A percentile compares a stretch with the other conserved stretches of the same genome.
phyloP scores from a whole-genome alignment of 2,113 vertebrate species.

The Gopherus flavomarginatus region DNA sequence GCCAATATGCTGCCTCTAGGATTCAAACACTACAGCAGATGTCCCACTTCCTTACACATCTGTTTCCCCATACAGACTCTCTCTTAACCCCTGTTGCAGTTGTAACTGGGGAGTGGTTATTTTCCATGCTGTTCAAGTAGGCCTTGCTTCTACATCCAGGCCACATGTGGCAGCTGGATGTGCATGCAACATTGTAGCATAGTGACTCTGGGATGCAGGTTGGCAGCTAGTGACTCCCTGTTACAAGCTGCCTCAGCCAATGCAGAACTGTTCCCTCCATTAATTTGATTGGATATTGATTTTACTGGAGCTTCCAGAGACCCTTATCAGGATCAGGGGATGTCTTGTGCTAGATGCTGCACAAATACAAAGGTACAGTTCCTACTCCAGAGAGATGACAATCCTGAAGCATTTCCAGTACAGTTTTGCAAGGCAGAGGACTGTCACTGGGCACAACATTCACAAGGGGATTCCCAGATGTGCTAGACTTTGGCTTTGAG shows the following conservation, averaged over 20 bases:
- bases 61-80: neutral
- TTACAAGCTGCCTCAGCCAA: neutral
- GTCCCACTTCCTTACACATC: neutral
- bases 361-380: neutral
- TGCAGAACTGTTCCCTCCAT: neutral
- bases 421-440: neutral
- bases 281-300: accelerated
- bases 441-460: neutral
- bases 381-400: neutral
- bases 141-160: neutral
- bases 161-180: neutral
- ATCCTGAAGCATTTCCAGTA: neutral
- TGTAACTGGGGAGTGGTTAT: neutral
- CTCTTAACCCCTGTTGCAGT: neutral
- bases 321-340: neutral
- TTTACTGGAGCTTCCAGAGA: neutral
- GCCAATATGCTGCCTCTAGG: too few species aligned
- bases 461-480: neutral
- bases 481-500: neutral
- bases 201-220: neutral
- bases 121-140: neutral
- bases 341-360: neutral
- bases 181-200: neutral
- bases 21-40: neutral
- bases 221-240: neutral